Evolutionary conservation across 1,140 invertebrate species (phyloP).

Genomic region (Drosophila albomicans): DNA sequence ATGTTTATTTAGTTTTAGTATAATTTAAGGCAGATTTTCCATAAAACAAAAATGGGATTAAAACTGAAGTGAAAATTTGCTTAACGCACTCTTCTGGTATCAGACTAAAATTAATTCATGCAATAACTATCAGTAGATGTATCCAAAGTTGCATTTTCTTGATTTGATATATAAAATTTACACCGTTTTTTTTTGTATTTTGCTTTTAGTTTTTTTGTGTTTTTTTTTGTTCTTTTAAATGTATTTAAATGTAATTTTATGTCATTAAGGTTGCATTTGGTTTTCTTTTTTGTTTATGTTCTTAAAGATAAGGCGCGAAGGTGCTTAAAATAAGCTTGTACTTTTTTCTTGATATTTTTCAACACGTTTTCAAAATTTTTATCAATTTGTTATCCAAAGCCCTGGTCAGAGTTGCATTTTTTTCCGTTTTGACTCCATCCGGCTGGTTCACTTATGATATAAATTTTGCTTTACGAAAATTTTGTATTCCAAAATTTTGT

Average conservation of each 20-base stretch:
- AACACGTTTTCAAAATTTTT: conserved; percentile 81
- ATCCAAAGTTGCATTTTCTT: conserved; percentile 67
- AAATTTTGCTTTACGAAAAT: conserved; percentile 77
- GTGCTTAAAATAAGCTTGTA: conserved; percentile 91
- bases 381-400: conserved; percentile 63
- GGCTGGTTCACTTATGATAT: conserved; percentile 65
- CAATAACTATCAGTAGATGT: conserved; percentile 71
- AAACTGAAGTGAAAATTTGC: conserved; percentile 49
- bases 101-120: conserved; percentile 55
- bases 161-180: conserved; percentile 52
- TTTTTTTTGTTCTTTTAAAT: conserved; percentile 66
- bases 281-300: conserved; percentile 85
- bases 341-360: conserved; percentile 88
- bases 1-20: conserved; percentile 51
- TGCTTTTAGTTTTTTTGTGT: conserved; percentile 54
- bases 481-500: conserved; percentile 79
- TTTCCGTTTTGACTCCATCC: conserved; percentile 30
- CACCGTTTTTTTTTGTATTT: conserved; percentile 55
- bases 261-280: conserved; percentile 59
- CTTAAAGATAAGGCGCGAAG: conserved; percentile 90
- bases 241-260: conserved; percentile 79
- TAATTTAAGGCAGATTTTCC: conserved; percentile 90
- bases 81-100: conserved; percentile 36
- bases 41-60: conserved; percentile 86
- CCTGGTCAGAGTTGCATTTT: conserved; percentile 34